Evolutionary conservation across 2,888 invertebrate genomes (phyloP).

Genomic region (Argyresthia goedartella): DNA sequence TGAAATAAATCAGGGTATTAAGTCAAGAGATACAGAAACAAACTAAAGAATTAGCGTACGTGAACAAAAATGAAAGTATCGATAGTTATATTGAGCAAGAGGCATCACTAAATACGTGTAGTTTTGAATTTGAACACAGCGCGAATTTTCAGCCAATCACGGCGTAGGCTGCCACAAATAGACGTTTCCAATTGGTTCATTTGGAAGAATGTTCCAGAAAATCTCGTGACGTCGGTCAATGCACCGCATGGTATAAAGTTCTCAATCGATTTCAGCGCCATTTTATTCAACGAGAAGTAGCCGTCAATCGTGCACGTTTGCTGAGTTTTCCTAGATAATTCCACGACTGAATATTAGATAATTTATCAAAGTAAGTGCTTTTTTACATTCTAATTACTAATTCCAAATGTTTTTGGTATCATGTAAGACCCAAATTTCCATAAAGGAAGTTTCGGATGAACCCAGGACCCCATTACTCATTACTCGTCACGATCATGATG

Average conservation of each 20-base stretch:
- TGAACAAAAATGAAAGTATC: no score
- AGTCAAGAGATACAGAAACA: no score
- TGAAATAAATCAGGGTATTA: no score
- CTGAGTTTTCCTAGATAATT: constrained; percentile 42
- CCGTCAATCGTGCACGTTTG: constrained; percentile 65
- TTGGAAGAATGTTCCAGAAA: constrained; percentile 57
- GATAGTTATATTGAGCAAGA: no score
- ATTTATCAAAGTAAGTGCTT: constrained; percentile 42
- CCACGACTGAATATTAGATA: constrained; percentile 35
- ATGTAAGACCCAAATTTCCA: no score
- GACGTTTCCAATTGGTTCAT: constrained; percentile 35
- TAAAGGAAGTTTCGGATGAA: no score
- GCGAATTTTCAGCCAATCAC: constrained; percentile 29
- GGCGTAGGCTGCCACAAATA: constrained; percentile 17
- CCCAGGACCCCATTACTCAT: no score
- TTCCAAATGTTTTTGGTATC: no score
- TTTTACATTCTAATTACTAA: neutral
- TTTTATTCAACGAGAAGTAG: constrained; percentile 56
- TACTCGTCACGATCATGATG: no score
- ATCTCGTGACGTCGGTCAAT: constrained; percentile 45
- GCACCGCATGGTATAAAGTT: constrained; percentile 34
- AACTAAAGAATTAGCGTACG: no score
- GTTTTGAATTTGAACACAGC: neutral
- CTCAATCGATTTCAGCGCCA: constrained; percentile 29
- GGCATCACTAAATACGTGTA: neutral